Conservation (phyloP, 2,113 vertebrate genomes). For the Hiodon tergisus region DNA sequence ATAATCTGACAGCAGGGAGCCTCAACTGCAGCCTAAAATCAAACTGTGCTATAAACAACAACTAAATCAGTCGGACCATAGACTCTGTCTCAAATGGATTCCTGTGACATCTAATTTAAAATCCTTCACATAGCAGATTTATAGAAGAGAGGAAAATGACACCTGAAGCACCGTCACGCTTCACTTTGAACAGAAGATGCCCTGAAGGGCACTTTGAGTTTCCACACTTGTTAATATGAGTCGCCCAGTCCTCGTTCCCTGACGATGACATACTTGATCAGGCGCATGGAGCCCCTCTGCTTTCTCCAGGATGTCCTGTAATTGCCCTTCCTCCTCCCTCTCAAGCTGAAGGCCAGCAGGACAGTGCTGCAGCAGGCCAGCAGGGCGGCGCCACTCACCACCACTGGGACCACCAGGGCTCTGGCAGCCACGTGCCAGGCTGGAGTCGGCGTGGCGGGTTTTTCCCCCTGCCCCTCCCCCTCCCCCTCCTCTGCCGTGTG, state of each 20-base stretch:
- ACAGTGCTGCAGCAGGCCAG: conserved; percentile 71
- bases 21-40: too few species aligned
- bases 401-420: conserved; percentile 60
- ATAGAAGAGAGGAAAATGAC: too few species aligned
- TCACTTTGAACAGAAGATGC: background rate
- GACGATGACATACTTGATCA: conserved; percentile 60
- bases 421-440: conserved; percentile 54
- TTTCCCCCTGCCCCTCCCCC: conserved; percentile 23
- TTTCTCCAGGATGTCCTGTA: conserved; percentile 59
- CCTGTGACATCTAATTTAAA: too few species aligned
- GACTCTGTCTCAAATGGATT: too few species aligned
- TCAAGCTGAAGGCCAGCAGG: conserved; percentile 56
- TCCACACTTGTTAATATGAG: too few species aligned
- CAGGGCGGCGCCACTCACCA: conserved; percentile 58
- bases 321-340: conserved; percentile 61
- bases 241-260: conserved; percentile 42
- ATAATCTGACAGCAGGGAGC: too few species aligned
- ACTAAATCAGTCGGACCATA: too few species aligned
- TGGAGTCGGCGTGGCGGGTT: conserved; percentile 11
- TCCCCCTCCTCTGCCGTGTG: conserved; percentile 43
- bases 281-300: conserved; percentile 52
- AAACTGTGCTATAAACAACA: too few species aligned
- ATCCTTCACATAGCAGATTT: too few species aligned
- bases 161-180: too few species aligned
- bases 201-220: too few species aligned